Evolutionary conservation across 2,797 vertebrate species (phyloP).

Genomic region (Anguilla marmorata): DNA sequence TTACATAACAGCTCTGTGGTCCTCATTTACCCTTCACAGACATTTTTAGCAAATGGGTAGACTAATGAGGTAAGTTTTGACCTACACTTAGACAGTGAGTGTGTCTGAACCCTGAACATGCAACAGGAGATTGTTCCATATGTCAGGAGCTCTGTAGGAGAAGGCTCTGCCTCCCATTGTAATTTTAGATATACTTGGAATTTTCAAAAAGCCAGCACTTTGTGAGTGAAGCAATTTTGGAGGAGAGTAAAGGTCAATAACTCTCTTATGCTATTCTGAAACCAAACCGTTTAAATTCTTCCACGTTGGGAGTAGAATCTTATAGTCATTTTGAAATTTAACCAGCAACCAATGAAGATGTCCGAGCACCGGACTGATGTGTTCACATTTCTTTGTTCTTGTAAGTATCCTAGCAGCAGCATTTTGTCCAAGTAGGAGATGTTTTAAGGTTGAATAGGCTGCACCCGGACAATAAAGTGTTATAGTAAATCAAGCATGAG

Average conservation of each 20-base stretch:
- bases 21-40: not conserved
- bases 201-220: no score
- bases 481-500: not conserved
- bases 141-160: not conserved
- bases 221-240: no score
- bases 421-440: not conserved
- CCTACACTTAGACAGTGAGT: not conserved
- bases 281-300: not conserved
- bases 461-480: not conserved
- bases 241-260: not conserved
- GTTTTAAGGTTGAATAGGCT: not conserved
- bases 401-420: not conserved
- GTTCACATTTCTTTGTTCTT: not conserved
- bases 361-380: not conserved
- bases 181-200: not conserved
- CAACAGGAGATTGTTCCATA: not conserved
- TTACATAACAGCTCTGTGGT: not conserved
- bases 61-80: not conserved
- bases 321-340: not conserved
- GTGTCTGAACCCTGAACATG: not conserved
- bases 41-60: not conserved
- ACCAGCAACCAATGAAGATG: not conserved
- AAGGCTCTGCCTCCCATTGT: not conserved
- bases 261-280: not conserved
- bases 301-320: not conserved